Evolutionary conservation across 2,888 invertebrate species (phyloP).

Genomic region (Agrotis ipsilon): DNA sequence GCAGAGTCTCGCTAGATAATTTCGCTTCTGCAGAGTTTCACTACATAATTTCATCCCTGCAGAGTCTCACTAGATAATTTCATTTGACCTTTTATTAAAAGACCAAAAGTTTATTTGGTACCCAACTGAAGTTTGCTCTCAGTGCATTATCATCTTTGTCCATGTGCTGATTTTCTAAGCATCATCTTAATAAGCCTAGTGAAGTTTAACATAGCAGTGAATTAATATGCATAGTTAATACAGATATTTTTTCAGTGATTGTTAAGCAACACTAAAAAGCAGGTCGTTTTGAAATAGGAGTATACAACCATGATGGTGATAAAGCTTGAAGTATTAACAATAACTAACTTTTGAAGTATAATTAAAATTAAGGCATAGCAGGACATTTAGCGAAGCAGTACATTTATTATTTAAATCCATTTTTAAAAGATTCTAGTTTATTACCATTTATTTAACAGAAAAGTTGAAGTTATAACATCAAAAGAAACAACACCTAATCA

Average conservation of each 20-base stretch:
- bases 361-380: conserved; percentile 28
- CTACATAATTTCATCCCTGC: too few relatives aligned
- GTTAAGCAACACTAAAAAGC: conserved; percentile 33
- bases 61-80: too few relatives aligned
- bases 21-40: too few relatives aligned
- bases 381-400: conserved; percentile 44
- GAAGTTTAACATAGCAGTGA: background rate
- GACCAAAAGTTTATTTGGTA: background rate
- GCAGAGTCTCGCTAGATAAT: too few relatives aligned
- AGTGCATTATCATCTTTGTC: background rate
- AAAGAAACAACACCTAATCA: conserved; percentile 38
- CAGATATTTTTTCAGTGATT: background rate
- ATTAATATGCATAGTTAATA: background rate
- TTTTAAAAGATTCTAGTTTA: conserved; percentile 11
- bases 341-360: conserved; percentile 4
- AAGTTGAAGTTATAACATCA: background rate
- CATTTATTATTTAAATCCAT: background rate
- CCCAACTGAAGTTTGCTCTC: background rate
- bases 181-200: background rate
- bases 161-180: background rate
- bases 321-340: conserved; percentile 17
- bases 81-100: too few relatives aligned
- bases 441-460: conserved; percentile 7
- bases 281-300: background rate
- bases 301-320: background rate